These are phyloP conservation scores for Kryptopterus vitreolus DNA, from an alignment of 2,797 vertebrate genomes.

Conservation along the genomic window DNA sequence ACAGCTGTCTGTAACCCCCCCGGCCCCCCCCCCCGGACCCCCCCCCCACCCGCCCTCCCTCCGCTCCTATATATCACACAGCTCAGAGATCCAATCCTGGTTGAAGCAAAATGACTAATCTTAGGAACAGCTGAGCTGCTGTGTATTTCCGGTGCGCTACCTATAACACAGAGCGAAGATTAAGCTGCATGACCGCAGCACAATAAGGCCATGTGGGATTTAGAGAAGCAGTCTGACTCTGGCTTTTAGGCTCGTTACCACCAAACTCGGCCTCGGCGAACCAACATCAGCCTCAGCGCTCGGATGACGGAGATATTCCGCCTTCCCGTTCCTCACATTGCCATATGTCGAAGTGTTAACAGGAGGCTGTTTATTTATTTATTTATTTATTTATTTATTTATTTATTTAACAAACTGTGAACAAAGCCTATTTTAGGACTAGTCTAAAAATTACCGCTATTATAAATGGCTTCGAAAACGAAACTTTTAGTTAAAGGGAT, in stretches of 20 bases:
- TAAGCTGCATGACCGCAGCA: constrained; percentile 46
- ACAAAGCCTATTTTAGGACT: constrained; percentile 14
- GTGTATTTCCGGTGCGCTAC: constrained; percentile 24
- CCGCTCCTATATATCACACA: constrained; percentile 4
- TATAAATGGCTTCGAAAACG: not conserved
- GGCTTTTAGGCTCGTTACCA: not conserved
- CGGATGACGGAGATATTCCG: not conserved
- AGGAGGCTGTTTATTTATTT: not conserved
- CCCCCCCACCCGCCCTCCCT: too few relatives aligned
- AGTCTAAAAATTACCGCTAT: constrained; percentile 2
- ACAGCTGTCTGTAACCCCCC: constrained; percentile 6
- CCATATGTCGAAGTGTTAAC: constrained; percentile 9
- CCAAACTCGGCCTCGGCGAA: not conserved
- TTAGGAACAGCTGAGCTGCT: constrained; percentile 12
- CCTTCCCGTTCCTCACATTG: constrained; percentile 1
- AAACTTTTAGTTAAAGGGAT: constrained; percentile 6
- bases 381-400: not conserved
- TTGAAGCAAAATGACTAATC: constrained; percentile 46
- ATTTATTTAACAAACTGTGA: constrained; percentile 9
- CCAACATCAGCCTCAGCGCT: not conserved
- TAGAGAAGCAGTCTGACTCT: constrained; percentile 2
- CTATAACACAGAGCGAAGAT: constrained; percentile 46
- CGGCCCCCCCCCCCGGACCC: too few relatives aligned
- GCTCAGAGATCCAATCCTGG: constrained; percentile 40
- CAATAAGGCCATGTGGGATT: constrained; percentile 47